A percentile compares a stretch with the other conserved stretches of the same genome.
phyloP scores from a whole-genome alignment of 2,113 vertebrate genomes.

The Tenebrosternarchus preto region DNA sequence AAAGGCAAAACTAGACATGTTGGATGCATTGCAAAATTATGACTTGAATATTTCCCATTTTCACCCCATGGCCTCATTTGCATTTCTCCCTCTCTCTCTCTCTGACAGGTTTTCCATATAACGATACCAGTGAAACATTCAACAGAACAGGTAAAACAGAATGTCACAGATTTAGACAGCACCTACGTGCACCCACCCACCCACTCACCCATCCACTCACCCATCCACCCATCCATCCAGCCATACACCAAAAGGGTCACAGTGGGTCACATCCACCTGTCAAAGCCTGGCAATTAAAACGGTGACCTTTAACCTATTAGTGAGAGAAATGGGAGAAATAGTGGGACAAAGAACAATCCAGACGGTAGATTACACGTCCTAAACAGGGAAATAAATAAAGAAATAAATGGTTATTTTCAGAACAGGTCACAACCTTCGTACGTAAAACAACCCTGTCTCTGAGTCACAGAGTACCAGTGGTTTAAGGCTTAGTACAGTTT shows the following conservation, averaged over 20 bases:
- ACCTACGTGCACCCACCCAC: neutral
- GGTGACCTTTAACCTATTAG: slow-evolving; percentile 40
- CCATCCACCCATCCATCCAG: neutral
- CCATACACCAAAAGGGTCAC: neutral
- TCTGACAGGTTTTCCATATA: slow-evolving; percentile 33
- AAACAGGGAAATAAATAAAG: neutral
- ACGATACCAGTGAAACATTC: neutral
- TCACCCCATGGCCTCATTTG: neutral
- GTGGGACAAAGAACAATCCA: neutral
- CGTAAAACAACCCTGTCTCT: no score
- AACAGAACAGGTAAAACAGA: slow-evolving; percentile 41
- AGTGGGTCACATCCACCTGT: slow-evolving; percentile 43
- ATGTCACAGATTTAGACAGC: neutral
- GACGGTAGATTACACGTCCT: neutral
- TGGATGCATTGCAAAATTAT: no score
- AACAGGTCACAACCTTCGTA: no score
- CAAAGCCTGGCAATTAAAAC: slow-evolving; percentile 60
- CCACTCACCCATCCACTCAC: neutral
- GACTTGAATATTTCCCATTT: neutral
- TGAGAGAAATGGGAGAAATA: neutral
- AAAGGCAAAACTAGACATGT: no score
- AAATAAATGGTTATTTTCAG: no score
- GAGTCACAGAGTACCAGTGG: no score
- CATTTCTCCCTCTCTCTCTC: neutral
- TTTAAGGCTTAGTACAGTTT: no score